Evolutionary conservation across 2,888 invertebrate species (phyloP).

Genomic region (Netelia inedita): DNA sequence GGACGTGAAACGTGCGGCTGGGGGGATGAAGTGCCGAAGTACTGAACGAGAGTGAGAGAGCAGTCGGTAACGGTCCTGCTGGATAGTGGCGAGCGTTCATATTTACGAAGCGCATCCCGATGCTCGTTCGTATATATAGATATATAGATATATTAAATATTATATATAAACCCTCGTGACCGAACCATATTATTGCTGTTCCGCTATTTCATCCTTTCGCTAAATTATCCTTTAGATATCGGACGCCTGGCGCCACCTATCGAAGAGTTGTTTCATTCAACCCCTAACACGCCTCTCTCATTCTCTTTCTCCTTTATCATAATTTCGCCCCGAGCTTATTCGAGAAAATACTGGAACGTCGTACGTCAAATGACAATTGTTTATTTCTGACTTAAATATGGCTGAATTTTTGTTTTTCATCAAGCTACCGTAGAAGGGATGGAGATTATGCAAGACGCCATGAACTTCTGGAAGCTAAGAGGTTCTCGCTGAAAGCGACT

Average conservation of each 20-base stretch:
- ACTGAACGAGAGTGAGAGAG: constrained; percentile 54
- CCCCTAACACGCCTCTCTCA: background rate
- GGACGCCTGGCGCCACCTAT: constrained; percentile 16
- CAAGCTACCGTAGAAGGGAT: background rate
- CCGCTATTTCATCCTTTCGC: constrained; percentile 23
- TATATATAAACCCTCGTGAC: background rate
- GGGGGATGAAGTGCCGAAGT: constrained; percentile 71
- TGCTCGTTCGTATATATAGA: constrained; percentile 26
- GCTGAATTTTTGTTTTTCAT: background rate
- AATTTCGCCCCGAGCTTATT: too few species aligned
- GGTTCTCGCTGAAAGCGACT: constrained; percentile 15
- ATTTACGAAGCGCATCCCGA: constrained; percentile 60
- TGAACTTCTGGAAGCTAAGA: constrained; percentile 10
- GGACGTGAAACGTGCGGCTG: constrained; percentile 67
- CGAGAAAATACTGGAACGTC: too few species aligned
- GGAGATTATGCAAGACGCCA: background rate
- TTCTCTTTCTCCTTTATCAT: background rate
- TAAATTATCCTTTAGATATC: constrained; percentile 20
- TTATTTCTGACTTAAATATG: background rate
- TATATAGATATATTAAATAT: constrained; percentile 15
- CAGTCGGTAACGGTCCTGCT: constrained; percentile 20
- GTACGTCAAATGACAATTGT: background rate
- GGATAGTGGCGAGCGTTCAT: constrained; percentile 50
- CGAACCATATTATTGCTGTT: constrained; percentile 59
- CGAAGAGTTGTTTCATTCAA: background rate